These are phyloP conservation scores for Harpagoxenus sublaevis DNA, from an alignment of 2,888 invertebrate species.

Conservation along the genomic window DNA sequence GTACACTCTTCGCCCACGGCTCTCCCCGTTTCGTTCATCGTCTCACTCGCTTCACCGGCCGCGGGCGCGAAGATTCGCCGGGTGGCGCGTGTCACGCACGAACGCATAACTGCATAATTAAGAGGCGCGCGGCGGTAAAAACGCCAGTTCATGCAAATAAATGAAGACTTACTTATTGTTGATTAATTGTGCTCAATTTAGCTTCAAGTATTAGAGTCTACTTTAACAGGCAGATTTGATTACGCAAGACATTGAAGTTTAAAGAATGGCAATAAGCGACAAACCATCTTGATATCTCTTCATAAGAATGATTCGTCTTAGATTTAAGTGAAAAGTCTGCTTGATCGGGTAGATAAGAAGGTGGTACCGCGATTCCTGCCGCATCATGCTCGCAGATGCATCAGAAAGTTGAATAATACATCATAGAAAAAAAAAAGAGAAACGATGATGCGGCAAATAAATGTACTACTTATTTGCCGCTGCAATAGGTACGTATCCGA, in stretches of 20 bases:
- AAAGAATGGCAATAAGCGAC: neutral
- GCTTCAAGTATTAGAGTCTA: neutral
- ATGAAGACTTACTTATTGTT: conserved; percentile 4
- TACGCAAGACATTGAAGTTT: neutral
- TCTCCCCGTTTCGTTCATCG: neutral
- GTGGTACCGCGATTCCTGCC: conserved; percentile 7
- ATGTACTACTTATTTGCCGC: neutral
- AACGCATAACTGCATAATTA: conserved; percentile 26
- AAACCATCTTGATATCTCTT: neutral
- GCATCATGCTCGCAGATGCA: conserved; percentile 42
- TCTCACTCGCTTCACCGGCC: neutral
- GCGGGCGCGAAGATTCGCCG: neutral
- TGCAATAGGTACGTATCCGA: neutral
- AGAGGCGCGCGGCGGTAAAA: neutral
- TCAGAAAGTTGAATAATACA: neutral
- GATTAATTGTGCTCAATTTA: conserved; percentile 2
- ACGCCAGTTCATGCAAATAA: conserved; percentile 3
- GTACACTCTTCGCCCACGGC: conserved; percentile 62
- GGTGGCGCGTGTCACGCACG: conserved; percentile 5
- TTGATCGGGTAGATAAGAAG: conserved; percentile 36
- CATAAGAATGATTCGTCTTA: neutral
- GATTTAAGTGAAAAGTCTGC: neutral
- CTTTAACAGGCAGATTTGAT: neutral
- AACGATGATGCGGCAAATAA: conserved; percentile 12
- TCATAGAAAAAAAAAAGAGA: conserved; percentile 19